These are phyloP conservation scores for Volucella inanis DNA, from an alignment of 2,888 invertebrate genomes.

Conservation along the genomic window DNA sequence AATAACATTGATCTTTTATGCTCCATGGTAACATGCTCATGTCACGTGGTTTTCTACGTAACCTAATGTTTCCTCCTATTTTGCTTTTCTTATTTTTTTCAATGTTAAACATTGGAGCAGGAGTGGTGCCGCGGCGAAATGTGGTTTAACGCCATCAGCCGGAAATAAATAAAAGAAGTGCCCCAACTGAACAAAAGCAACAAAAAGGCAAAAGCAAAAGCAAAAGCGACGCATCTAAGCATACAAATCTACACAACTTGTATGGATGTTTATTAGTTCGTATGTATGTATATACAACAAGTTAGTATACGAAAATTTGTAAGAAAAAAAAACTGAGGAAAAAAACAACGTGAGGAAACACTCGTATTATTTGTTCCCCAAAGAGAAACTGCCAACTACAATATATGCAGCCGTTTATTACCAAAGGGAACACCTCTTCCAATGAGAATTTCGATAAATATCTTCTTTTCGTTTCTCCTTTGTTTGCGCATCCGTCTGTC, in stretches of 20 bases:
- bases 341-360: slow-evolving; percentile 68
- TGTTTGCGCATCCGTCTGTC: slow-evolving; percentile 50
- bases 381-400: slow-evolving; percentile 74
- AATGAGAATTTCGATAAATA: slow-evolving; percentile 75
- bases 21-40: slow-evolving; percentile 48
- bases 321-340: slow-evolving; percentile 42
- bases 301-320: slow-evolving; percentile 68
- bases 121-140: slow-evolving; percentile 33
- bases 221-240: slow-evolving; percentile 23
- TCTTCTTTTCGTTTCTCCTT: slow-evolving; percentile 68
- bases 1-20: slow-evolving; percentile 56
- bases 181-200: slow-evolving; percentile 24
- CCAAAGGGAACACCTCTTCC: slow-evolving; percentile 76
- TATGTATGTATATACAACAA: slow-evolving; percentile 27
- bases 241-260: slow-evolving; percentile 29
- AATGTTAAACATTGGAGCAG: slow-evolving; percentile 42
- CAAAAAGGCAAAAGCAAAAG: slow-evolving; percentile 11
- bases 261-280: no score
- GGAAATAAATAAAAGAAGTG: slow-evolving; percentile 71
- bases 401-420: slow-evolving; percentile 76
- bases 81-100: slow-evolving; percentile 1
- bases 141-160: slow-evolving; percentile 65
- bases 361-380: slow-evolving; percentile 73
- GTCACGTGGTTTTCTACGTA: slow-evolving; percentile 58
- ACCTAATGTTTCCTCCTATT: slow-evolving; percentile 2